phyloP scores from a whole-genome alignment of 2,113 vertebrate species.

The Passer domesticus region DNA sequence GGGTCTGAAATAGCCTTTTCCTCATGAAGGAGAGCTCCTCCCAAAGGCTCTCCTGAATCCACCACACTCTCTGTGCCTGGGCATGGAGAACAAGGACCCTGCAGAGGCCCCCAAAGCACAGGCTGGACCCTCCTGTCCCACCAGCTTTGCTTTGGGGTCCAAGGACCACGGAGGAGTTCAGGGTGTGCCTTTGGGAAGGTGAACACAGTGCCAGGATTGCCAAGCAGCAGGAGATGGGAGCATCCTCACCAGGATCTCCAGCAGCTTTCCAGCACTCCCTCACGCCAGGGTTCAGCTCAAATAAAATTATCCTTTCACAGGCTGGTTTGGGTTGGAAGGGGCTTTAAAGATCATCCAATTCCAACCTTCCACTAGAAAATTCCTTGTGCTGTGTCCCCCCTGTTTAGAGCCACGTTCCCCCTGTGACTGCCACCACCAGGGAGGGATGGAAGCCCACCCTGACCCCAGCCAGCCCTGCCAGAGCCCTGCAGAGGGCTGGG shows the following conservation, averaged over 20 bases:
- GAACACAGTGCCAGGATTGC: not conserved
- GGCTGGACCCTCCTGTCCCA: not conserved
- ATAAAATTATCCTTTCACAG: not conserved
- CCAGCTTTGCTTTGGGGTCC: not conserved
- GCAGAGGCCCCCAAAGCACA: not conserved
- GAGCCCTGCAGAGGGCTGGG: not conserved
- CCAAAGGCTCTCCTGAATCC: not conserved
- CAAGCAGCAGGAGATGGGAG: not conserved
- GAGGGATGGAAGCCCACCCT: not conserved
- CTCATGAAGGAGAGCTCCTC: not conserved
- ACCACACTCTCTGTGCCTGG: not conserved
- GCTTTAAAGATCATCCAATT: not conserved
- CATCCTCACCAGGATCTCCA: not conserved
- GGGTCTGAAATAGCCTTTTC: not conserved
- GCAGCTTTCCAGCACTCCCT: not conserved
- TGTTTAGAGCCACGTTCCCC: accelerated
- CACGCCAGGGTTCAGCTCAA: not conserved
- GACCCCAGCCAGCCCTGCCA: not conserved
- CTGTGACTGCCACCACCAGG: accelerated
- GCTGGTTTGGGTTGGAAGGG: not conserved
- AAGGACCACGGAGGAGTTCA: not conserved
- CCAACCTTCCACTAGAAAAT: not conserved
- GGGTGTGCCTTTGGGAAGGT: not conserved
- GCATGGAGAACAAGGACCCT: not conserved
- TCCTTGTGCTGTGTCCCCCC: not conserved